Percentiles rank a stretch among this genome's conserved stretches.
Conservation (phyloP, 2,888 invertebrate genomes). For the Pherbina coryleti region DNA sequence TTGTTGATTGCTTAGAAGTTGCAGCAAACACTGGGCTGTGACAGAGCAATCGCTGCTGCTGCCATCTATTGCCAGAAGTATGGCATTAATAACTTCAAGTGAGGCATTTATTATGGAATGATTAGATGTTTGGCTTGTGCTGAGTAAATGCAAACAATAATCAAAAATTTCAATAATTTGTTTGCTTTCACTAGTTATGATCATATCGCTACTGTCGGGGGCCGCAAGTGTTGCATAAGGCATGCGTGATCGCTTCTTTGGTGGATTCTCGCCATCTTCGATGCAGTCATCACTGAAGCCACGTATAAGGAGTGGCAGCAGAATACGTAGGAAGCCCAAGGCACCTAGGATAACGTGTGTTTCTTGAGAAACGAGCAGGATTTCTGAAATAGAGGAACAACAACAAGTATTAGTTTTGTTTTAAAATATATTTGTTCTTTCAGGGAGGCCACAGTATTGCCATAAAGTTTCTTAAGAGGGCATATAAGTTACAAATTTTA, state of each 20-base stretch:
- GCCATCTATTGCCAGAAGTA: slow-evolving; percentile 62
- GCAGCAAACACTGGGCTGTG: slow-evolving; percentile 60
- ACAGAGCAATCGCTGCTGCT: slow-evolving; percentile 65
- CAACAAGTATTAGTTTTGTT: too few species aligned
- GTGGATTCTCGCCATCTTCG: slow-evolving; percentile 48
- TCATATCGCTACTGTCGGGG: slow-evolving; percentile 18
- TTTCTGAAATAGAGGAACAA: slow-evolving; percentile 52
- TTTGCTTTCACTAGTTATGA: slow-evolving; percentile 56
- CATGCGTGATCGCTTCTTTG: neutral
- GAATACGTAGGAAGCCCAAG: slow-evolving; percentile 75
- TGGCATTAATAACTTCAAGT: slow-evolving; percentile 75
- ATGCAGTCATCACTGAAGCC: slow-evolving; percentile 54
- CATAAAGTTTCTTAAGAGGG: too few species aligned
- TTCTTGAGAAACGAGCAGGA: slow-evolving; percentile 65
- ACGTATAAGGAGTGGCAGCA: slow-evolving; percentile 73
- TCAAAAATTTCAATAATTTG: slow-evolving; percentile 79
- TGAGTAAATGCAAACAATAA: slow-evolving; percentile 79
- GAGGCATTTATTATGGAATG: slow-evolving; percentile 91
- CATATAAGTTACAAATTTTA: too few species aligned
- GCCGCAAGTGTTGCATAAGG: slow-evolving; percentile 27
- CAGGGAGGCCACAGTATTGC: too few species aligned
- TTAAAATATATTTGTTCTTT: too few species aligned
- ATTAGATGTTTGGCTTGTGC: slow-evolving; percentile 78
- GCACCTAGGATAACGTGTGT: slow-evolving; percentile 75
- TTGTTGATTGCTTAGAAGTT: slow-evolving; percentile 65